These are phyloP conservation scores for Anomalospiza imberbis DNA, from an alignment of 2,797 vertebrate species.

Conservation along the genomic window DNA sequence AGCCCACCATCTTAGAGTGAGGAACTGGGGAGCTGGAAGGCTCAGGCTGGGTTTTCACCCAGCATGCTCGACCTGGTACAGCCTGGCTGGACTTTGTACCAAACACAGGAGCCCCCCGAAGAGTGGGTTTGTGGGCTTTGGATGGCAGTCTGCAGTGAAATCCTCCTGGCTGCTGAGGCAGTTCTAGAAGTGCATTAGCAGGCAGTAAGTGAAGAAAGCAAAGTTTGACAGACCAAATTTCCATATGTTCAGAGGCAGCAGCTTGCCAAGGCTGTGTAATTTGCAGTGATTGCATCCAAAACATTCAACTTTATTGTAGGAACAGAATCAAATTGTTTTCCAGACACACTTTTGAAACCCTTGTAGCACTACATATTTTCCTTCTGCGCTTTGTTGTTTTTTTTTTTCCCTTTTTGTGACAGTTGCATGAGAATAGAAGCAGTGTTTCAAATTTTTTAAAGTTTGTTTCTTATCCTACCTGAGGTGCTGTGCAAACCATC, in stretches of 20 bases:
- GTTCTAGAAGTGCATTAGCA: constrained; percentile 38
- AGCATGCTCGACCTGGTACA: not conserved
- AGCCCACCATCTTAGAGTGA: not conserved
- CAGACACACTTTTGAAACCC: constrained; percentile 19
- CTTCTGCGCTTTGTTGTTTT: not conserved
- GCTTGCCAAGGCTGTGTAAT: constrained; percentile 56
- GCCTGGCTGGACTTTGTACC: not conserved
- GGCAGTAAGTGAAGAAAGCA: constrained; percentile 44
- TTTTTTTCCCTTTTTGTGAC: not conserved
- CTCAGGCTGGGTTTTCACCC: not conserved
- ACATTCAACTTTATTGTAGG: constrained; percentile 59
- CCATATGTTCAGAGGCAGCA: constrained; percentile 11
- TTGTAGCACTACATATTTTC: not conserved
- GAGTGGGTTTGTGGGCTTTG: not conserved
- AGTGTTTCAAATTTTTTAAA: not conserved
- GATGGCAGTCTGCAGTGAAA: constrained; percentile 2
- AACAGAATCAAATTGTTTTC: constrained; percentile 65
- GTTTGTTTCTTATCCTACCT: not conserved
- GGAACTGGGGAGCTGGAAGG: not conserved
- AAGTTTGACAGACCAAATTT: constrained; percentile 50
- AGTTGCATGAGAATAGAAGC: not conserved
- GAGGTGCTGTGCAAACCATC: not conserved
- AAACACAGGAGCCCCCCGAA: not conserved
- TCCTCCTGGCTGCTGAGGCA: not conserved
- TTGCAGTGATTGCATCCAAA: constrained; percentile 56